Percentiles rank a stretch among this genome's conserved stretches.
Conservation (phyloP, 2,113 vertebrate genomes). For the Oostethus manadensis region DNA sequence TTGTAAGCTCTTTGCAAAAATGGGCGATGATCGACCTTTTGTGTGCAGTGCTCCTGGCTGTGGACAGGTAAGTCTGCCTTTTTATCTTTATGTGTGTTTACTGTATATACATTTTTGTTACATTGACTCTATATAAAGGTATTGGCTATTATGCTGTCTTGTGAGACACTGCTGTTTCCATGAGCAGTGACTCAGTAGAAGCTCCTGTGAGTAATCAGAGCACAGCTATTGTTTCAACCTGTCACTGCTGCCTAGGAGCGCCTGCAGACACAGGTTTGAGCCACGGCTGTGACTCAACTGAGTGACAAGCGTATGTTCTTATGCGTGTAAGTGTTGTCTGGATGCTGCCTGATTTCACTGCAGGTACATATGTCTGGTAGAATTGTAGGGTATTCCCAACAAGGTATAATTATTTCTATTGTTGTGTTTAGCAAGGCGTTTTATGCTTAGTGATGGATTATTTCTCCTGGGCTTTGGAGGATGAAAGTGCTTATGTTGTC, state of each 20-base stretch:
- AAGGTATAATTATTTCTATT: slow-evolving; percentile 20
- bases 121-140: background rate
- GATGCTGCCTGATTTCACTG: slow-evolving; percentile 22
- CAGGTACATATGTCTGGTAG: slow-evolving; percentile 10
- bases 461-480: slow-evolving; percentile 11
- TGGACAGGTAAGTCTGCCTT: slow-evolving; percentile 85
- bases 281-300: slow-evolving; percentile 50
- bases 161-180: slow-evolving; percentile 55
- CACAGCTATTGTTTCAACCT: slow-evolving; percentile 63
- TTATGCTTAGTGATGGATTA: slow-evolving; percentile 9
- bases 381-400: slow-evolving; percentile 24
- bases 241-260: slow-evolving; percentile 48
- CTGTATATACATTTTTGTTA: background rate
- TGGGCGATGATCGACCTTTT: slow-evolving; percentile 98
- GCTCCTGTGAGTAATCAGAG: slow-evolving; percentile 63
- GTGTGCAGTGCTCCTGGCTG: slow-evolving; percentile 93
- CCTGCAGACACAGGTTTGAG: slow-evolving; percentile 63
- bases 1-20: slow-evolving; percentile 79
- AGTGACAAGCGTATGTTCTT: slow-evolving; percentile 38
- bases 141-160: slow-evolving; percentile 24
- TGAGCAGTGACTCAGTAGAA: slow-evolving; percentile 61
- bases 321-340: slow-evolving; percentile 30
- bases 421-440: slow-evolving; percentile 10
- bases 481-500: slow-evolving; percentile 32
- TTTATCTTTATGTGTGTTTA: slow-evolving; percentile 14